These are phyloP conservation scores for Pantelozetes paolii DNA, from an alignment of 2,888 invertebrate genomes.

Conservation along the genomic window DNA sequence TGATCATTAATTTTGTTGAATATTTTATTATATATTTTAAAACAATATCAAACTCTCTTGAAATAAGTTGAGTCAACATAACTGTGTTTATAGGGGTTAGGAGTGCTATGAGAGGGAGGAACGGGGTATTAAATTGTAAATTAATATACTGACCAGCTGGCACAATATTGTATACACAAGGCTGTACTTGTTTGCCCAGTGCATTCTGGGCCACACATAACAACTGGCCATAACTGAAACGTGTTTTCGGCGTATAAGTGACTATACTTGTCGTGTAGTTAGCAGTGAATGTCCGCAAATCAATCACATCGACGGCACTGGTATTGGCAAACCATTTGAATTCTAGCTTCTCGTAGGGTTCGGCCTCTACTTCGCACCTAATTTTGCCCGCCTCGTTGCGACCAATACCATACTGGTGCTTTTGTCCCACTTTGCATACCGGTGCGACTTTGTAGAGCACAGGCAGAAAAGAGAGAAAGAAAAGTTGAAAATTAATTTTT, in stretches of 20 bases:
- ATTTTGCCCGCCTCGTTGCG: conserved; percentile 80
- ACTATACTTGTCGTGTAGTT: conserved; percentile 73
- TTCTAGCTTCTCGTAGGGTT: conserved; percentile 66
- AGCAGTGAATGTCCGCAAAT: conserved; percentile 55
- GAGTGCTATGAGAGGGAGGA: no score
- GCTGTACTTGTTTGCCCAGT: conserved; percentile 76
- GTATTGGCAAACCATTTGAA: conserved; percentile 46
- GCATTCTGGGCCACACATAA: conserved; percentile 75
- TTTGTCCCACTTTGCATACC: conserved; percentile 48
- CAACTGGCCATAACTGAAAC: conserved; percentile 83
- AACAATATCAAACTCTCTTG: no score
- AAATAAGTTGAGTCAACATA: no score
- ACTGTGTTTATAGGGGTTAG: neutral
- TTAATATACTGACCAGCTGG: conserved; percentile 54
- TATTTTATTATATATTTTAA: no score
- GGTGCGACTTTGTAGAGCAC: conserved; percentile 47
- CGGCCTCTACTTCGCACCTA: conserved; percentile 82
- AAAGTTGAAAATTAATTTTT: no score
- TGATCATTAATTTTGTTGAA: no score
- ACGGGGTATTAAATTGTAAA: neutral
- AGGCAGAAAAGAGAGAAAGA: no score
- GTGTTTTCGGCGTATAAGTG: conserved; percentile 80
- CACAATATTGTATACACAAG: conserved; percentile 85
- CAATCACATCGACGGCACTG: conserved; percentile 42
- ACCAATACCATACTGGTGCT: conserved; percentile 70